Percentiles rank a stretch among this genome's conserved stretches.
Evolutionary conservation across 1,140 invertebrate genomes (phyloP).

Genomic region (Ptiloglossa arizonensis): DNA sequence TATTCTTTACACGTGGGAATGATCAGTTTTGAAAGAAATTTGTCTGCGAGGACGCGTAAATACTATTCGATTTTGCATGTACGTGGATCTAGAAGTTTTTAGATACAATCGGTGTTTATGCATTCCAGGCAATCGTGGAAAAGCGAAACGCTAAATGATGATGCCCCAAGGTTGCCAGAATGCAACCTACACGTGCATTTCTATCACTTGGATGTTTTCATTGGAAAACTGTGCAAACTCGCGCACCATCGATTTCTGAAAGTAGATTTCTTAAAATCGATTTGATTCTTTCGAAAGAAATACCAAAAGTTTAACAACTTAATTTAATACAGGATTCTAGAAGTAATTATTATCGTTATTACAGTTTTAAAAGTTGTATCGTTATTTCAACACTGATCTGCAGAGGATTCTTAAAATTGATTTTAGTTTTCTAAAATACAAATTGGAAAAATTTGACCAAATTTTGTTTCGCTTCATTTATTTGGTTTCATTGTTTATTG

Average conservation of each 20-base stretch:
- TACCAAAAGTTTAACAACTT: neutral
- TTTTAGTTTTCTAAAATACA: neutral
- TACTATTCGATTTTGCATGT: neutral
- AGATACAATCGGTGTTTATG: constrained; percentile 4
- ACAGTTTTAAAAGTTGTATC: too few relatives aligned
- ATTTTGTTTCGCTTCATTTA: too few relatives aligned
- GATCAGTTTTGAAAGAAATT: too few relatives aligned
- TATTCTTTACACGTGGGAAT: too few relatives aligned
- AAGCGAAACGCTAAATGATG: constrained; percentile 12
- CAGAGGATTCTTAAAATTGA: neutral
- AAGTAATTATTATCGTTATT: too few relatives aligned
- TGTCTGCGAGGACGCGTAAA: neutral
- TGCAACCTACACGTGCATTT: neutral
- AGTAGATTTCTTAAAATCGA: neutral
- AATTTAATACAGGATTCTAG: too few relatives aligned
- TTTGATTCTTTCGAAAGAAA: neutral
- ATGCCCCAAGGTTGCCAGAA: constrained; percentile 4
- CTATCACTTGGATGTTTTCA: constrained; percentile 5
- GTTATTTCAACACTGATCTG: too few relatives aligned
- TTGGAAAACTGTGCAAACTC: neutral
- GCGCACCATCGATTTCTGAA: neutral
- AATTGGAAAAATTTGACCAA: neutral
- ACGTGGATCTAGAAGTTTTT: neutral
- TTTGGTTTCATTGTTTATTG: too few relatives aligned
- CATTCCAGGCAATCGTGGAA: constrained; percentile 5